Conservation (phyloP, 2,888 invertebrate genomes). For the Gastracanthus pulcherrimus region DNA sequence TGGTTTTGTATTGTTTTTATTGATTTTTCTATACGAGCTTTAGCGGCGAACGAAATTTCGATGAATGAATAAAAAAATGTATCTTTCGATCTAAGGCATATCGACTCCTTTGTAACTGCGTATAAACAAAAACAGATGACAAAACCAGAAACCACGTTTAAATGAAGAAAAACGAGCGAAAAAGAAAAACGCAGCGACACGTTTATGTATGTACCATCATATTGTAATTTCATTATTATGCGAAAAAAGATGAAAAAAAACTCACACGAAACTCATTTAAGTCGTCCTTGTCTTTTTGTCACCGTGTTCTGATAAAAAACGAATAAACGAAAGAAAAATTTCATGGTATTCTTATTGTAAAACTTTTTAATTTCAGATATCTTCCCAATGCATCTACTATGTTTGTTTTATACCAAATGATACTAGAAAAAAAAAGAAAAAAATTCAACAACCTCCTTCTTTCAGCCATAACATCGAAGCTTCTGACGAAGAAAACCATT, state of each 20-base stretch:
- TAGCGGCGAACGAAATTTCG: constrained; percentile 27
- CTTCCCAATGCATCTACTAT: background rate
- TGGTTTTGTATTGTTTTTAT: constrained; percentile 6
- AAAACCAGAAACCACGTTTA: constrained; percentile 7
- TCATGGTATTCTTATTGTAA: constrained; percentile 38
- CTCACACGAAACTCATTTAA: constrained; percentile 53
- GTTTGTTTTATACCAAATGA: no score
- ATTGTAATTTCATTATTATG: constrained; percentile 54
- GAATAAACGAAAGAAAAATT: constrained; percentile 52
- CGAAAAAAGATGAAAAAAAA: constrained; percentile 20
- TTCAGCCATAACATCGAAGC: no score
- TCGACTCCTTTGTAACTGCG: constrained; percentile 52
- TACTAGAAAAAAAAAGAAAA: background rate
- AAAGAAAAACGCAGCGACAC: constrained; percentile 37
- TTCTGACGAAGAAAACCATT: no score
- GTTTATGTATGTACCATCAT: constrained; percentile 46
- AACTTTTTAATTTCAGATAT: background rate
- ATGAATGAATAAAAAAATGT: constrained; percentile 15
- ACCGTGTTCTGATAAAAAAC: constrained; percentile 56
- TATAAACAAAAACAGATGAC: constrained; percentile 23
- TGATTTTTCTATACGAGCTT: constrained; percentile 29
- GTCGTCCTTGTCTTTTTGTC: constrained; percentile 56
- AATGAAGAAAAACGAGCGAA: constrained; percentile 19
- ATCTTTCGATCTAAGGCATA: constrained; percentile 54
- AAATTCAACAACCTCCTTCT: constrained; percentile 14